phyloP scores from a whole-genome alignment of 2,113 vertebrate species.

The Puntigrus tetrazona region DNA sequence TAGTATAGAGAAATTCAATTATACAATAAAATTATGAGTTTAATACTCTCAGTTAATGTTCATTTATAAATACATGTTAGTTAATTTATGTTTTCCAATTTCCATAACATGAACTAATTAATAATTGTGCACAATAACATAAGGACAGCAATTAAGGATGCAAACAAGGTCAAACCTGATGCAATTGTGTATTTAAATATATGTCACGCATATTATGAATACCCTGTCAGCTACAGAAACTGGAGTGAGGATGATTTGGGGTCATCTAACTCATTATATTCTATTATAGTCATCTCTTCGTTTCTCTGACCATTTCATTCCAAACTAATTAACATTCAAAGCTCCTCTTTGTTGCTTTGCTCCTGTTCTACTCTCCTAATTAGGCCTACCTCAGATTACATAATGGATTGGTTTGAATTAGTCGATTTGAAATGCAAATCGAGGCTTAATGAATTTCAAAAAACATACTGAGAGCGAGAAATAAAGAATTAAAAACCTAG shows the following conservation, averaged over 20 bases:
- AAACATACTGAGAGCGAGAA: constrained; percentile 49
- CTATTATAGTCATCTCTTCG: background rate
- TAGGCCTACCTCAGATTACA: constrained; percentile 57
- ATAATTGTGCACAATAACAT: background rate
- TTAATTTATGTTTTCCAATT: too few species aligned
- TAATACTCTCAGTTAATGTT: too few species aligned
- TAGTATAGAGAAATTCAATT: too few species aligned
- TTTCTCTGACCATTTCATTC: constrained; percentile 21
- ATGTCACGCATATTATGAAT: background rate
- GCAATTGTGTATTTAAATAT: background rate
- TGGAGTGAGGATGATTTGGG: background rate
- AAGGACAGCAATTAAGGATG: background rate
- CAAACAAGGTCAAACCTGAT: background rate
- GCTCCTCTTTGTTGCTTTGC: constrained; percentile 47
- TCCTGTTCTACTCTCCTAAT: constrained; percentile 58
- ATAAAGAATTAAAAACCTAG: constrained; percentile 58
- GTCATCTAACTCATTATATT: background rate
- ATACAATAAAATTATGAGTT: too few species aligned
- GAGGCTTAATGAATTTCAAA: constrained; percentile 56
- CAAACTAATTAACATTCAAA: constrained; percentile 62
- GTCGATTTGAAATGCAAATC: constrained; percentile 68
- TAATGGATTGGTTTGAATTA: constrained; percentile 49
- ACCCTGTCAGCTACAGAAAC: background rate
- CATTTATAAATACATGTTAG: too few species aligned
- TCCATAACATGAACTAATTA: background rate